Evolutionary conservation across 2,888 invertebrate genomes (phyloP).

Genomic region (Caenorhabditis sinica): DNA sequence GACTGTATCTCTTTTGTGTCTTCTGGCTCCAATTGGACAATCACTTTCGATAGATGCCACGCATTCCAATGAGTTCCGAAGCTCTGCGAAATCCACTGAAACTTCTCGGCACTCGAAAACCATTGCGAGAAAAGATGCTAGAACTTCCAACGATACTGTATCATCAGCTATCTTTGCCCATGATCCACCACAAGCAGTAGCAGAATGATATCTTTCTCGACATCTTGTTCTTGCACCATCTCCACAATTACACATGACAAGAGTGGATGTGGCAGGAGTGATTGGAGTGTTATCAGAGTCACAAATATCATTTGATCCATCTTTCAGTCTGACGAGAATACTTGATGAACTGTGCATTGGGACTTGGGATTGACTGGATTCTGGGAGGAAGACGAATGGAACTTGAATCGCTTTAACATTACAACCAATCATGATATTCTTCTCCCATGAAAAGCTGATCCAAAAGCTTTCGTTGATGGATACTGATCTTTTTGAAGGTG

Average conservation of each 20-base stretch:
- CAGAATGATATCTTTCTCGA: constrained; percentile 56
- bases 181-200: constrained; percentile 67
- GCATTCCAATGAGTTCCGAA: constrained; percentile 52
- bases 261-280: constrained; percentile 39
- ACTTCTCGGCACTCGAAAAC: constrained; percentile 62
- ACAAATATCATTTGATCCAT: constrained; percentile 35
- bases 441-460: constrained; percentile 54
- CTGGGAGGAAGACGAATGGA: constrained; percentile 63
- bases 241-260: constrained; percentile 68
- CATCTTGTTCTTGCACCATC: constrained; percentile 59
- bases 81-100: constrained; percentile 46
- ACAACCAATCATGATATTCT: constrained; percentile 10
- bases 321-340: constrained; percentile 35
- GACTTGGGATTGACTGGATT: constrained; percentile 22
- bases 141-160: constrained; percentile 69
- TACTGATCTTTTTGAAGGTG: constrained; percentile 53
- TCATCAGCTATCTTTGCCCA: constrained; percentile 73
- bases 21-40: constrained; percentile 49
- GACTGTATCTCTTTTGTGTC: constrained; percentile 14
- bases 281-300: constrained; percentile 21
- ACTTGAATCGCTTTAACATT: constrained; percentile 36
- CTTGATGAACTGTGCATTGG: constrained; percentile 52
- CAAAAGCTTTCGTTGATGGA: constrained; percentile 68
- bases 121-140: constrained; percentile 66
- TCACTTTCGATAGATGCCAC: constrained; percentile 66